Conservation (phyloP, 2,797 vertebrate species). For the Crenuchus spilurus region DNA sequence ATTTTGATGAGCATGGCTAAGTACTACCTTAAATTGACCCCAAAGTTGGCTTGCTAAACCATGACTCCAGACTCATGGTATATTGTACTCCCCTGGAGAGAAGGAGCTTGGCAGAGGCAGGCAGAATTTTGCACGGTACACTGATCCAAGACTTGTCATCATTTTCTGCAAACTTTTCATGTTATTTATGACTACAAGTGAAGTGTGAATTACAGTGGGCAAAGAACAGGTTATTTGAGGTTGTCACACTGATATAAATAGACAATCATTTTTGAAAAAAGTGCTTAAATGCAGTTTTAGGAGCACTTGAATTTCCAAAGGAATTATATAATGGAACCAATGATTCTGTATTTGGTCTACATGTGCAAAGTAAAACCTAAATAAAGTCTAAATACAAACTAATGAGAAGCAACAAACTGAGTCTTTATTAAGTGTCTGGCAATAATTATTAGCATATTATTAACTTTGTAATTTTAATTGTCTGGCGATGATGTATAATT, state of each 20-base stretch:
- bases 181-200: conserved; percentile 43
- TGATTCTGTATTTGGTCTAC: background rate
- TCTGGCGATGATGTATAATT: too few species aligned
- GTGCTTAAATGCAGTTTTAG: background rate
- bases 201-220: conserved; percentile 29
- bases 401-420: too few species aligned
- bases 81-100: conserved; percentile 29
- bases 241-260: conserved; percentile 10
- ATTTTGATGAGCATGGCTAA: conserved; percentile 20
- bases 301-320: background rate
- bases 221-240: conserved; percentile 10
- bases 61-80: conserved; percentile 20
- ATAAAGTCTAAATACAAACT: too few species aligned
- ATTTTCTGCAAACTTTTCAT: conserved; percentile 27
- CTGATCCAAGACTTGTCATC: conserved; percentile 36
- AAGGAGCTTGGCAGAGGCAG: conserved; percentile 9
- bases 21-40: conserved; percentile 24
- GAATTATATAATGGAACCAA: background rate
- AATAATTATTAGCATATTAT: too few species aligned
- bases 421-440: too few species aligned
- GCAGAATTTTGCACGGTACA: conserved; percentile 31
- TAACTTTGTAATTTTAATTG: too few species aligned
- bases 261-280: background rate
- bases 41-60: conserved; percentile 25
- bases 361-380: background rate